Evolutionary conservation across 2,888 invertebrate species (phyloP).

Genomic region (Troides oblongomaculatus): DNA sequence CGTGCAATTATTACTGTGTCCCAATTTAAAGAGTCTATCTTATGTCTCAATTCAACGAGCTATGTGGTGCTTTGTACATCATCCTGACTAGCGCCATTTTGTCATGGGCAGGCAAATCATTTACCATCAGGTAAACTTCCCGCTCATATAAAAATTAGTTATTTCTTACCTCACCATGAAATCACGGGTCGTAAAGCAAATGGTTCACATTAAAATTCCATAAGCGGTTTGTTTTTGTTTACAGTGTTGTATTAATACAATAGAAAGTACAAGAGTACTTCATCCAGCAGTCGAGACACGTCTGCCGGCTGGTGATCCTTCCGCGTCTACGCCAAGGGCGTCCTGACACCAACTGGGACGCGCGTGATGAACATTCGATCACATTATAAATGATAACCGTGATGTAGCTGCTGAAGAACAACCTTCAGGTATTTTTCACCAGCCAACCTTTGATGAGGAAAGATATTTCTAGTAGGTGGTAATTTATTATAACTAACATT

Average conservation of each 20-base stretch:
- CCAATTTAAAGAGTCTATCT: no score
- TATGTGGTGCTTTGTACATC: no score
- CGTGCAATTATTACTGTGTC: no score
- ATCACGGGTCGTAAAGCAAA: not conserved
- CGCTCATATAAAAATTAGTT: no score
- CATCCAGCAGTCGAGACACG: constrained; percentile 17
- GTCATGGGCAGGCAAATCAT: no score
- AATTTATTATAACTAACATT: no score
- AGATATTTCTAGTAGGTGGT: no score
- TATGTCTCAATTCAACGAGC: no score
- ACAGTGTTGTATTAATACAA: constrained; percentile 13
- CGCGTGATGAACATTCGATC: constrained; percentile 21
- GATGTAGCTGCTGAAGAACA: not conserved
- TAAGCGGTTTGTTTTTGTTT: constrained; percentile 15
- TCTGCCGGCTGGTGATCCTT: constrained; percentile 13
- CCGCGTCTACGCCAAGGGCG: constrained; percentile 24
- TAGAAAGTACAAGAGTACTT: constrained; percentile 19
- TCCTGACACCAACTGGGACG: constrained; percentile 14
- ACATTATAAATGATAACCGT: not conserved
- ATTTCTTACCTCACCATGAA: not conserved
- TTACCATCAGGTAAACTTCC: no score
- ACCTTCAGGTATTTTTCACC: no score
- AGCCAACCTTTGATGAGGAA: no score
- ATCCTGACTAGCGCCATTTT: no score
- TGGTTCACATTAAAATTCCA: constrained; percentile 9